These are phyloP conservation scores for Crematogaster levior DNA, from an alignment of 2,888 invertebrate species.

Conservation along the genomic window DNA sequence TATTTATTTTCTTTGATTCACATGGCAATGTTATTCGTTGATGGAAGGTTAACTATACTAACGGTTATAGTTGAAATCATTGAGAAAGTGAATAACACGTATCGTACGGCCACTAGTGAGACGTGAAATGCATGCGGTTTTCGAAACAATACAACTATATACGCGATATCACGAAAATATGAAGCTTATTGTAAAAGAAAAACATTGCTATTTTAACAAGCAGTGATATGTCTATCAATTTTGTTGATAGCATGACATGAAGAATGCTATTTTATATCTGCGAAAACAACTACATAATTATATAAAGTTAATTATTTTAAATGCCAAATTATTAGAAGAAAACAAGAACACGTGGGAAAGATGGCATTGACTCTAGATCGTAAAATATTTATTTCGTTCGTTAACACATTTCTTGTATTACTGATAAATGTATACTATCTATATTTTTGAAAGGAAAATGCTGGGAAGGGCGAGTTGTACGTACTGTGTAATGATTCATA, in stretches of 20 bases:
- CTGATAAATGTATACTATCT: background rate
- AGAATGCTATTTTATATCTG: conserved; percentile 12
- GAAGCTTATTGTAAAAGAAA: conserved; percentile 40
- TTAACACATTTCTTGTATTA: background rate
- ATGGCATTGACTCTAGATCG: background rate
- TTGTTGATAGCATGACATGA: conserved; percentile 17
- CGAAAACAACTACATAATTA: conserved; percentile 18
- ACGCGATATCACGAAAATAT: conserved; percentile 35
- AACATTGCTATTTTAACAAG: conserved; percentile 26
- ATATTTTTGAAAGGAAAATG: background rate
- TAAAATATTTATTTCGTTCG: background rate
- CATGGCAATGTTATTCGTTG: conserved; percentile 1
- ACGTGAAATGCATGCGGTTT: conserved; percentile 26
- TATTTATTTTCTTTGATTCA: background rate
- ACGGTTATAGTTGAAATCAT: conserved; percentile 47
- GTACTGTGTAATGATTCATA: conserved; percentile 83
- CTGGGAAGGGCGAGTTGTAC: conserved; percentile 34
- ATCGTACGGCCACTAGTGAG: conserved; percentile 9
- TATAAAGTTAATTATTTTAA: background rate
- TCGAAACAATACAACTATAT: conserved; percentile 28
- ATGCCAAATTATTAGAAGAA: background rate
- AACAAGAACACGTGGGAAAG: background rate
- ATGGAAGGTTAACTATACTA: conserved; percentile 27
- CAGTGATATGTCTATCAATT: conserved; percentile 21
- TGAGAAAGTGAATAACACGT: conserved; percentile 27